Evolutionary conservation across 2,797 vertebrate species (phyloP), one percentile per base, ranked within the genome.

Genomic region (Pagetopsis macropterus): DNA sequence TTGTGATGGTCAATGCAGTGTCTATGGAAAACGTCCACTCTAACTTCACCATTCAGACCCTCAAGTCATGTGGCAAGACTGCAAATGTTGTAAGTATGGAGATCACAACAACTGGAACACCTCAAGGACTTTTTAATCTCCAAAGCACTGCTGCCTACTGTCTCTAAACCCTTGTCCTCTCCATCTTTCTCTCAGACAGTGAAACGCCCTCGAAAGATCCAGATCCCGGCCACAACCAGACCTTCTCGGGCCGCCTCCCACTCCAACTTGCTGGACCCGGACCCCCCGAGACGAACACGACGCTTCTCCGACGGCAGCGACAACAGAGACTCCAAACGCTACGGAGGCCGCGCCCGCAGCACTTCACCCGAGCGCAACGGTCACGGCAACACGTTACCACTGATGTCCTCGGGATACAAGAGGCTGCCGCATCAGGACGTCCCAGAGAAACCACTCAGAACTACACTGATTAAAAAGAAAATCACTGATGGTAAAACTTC

Each of bases 1-100:
- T 99, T 0, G 96, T 96, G 75, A 99, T 99, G 98, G 98, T 99
- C 63, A 99, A 99, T 0, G 98, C 96, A 2, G 92, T 95, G 60
- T 95, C 97, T 7, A 95, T 99, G 97, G 97, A 98, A 12, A 98
- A 95, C 0, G 94, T 95, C 68, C 85, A 92, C 0, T 98, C 97
- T 0, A 92, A 95, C 12, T 95, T 93, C 0, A 97, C 97, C 56
- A 98, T 99, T 74, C 97, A 98, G 88, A 93, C 92, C 0, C 95
- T 99, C 31, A 99, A 97, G 90, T 85, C 91, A 48, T 97, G 97
- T 2, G 91, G 95, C 71, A 98, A 94, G 86, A 79, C 88, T 0
- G 96, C 94, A 63, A 97, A 98, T 79, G 85, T 99, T 0, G 98
- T 99, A 87, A 97, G 97, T 95, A 73, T 48, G 1, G 15, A 21